Evolutionary conservation across 1,140 invertebrate species (phyloP), one percentile per base, ranked within the genome.

Genomic region (Drosophila jambulina): DNA sequence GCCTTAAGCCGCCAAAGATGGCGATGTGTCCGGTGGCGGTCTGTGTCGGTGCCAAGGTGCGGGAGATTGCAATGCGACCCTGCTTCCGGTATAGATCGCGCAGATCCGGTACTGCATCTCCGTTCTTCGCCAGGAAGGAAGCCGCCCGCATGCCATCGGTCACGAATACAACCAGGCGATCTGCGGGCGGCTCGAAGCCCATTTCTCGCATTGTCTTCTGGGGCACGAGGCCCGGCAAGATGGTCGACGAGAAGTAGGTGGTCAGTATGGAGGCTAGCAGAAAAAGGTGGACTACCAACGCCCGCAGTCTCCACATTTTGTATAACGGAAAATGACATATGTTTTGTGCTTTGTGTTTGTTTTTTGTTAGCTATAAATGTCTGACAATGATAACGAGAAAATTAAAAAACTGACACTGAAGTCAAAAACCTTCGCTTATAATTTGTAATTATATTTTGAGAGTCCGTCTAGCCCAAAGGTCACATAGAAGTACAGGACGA

Each of bases 21-120:
- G 98, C 98, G 32, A 99, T 97, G 94, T 99, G 98, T 0, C 99
- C 99, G 98, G 98, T 64, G 98, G 94, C 1, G 98, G 25, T 98
- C 94, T 99, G 98, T 13, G 99, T 99, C 1, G 99, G 98, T 10
- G 99, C 97, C 91, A 95, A 93, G 1, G 98, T 98, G 78, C 97
- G 96, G 23, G 98, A 98, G 75, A 99, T 95, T 34, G 98, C 98
- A 95, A 96, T 98, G 34, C 95, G 93, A 40, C 97, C 98, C 81
- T 94, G 67, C 3, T 76, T 93, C 92, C 79, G 94, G 61, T 82
- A 65, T 21, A 91, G 43, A 9, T 77, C 56, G 36, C 64, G 32
- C 21, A 93, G 27, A 57, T 83, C 65, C 7, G 77, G 83, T 49
- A 90, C 57, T 8, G 57, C 48, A 13, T 49, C 84, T 27, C 70